Evolutionary conservation across 2,797 vertebrate genomes (phyloP), one percentile per base, ranked within the genome.

Genomic region (Fistularia commersonii): DNA sequence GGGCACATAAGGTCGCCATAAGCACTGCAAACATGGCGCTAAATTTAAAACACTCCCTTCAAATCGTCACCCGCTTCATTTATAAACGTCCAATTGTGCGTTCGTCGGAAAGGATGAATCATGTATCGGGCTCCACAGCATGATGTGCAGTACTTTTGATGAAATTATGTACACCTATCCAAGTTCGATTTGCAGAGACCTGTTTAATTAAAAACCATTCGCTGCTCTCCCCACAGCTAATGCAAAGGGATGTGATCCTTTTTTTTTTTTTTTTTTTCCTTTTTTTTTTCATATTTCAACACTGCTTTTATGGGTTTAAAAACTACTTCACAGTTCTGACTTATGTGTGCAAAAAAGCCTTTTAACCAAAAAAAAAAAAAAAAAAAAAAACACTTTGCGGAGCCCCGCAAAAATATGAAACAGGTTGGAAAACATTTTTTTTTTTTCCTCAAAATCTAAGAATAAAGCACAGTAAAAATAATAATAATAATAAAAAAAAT

Each of bases 151-250:
- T 78, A 61, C 83, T 79, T 69, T 81, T 80, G 84, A 87, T 74
- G 80, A 72, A 83, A 71, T 84, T 86, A 82, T 83, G 76, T 74
- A 64, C 84, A 57, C 83, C 81, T 80, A 76, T 76, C 81, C 87
- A 89, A 87, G 82, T 82, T 74, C 74, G 78, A 82, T 77, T 85
- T 79, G 87, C 85, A 86, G 76, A 82, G 74, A 85, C 80, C 83
- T 87, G 79, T 53, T 82, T 67, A 55, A 73, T 77, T 80, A 79
- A 82, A 23, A 86, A 87, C 81, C 89, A 90, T 92, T 91, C 89
- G 82, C 89, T 90, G 84, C 87, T 89, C 88, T 89, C 87, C 89
- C 89, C 85, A 87, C 87, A 88, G 88, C 87, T 90, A 82, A 80
- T 84, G 78, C 83, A 85, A 84, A 76, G 81, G 81, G 87, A 83